Percentiles rank a stretch among this genome's conserved stretches.
These are phyloP conservation scores for Oxyura jamaicensis DNA, from an alignment of 2,113 vertebrate genomes.

Conservation along the genomic window DNA sequence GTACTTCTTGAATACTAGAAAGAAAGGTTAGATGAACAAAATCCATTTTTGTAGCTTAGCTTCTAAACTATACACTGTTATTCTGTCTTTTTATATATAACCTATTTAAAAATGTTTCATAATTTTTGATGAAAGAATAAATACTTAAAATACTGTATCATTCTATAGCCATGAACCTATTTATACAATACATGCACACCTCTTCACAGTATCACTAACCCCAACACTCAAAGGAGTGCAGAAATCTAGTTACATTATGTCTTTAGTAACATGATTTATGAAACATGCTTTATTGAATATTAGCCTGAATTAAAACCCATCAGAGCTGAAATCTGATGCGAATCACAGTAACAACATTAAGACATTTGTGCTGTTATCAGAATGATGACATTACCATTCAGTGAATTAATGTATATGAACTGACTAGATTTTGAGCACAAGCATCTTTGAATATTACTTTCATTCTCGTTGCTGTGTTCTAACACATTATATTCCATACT, in stretches of 20 bases:
- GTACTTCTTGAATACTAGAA: not conserved
- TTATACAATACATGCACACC: not conserved
- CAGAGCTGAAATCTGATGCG: not conserved
- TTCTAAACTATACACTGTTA: not conserved
- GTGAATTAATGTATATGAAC: not conserved
- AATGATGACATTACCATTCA: not conserved
- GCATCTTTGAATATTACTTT: not conserved
- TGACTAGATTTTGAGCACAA: not conserved
- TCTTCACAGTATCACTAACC: not conserved
- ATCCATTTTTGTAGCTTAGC: not conserved
- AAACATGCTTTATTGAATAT: not conserved
- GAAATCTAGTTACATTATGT: not conserved
- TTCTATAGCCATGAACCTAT: not conserved
- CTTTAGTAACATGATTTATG: not conserved
- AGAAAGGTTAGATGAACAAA: not conserved
- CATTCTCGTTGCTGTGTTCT: not conserved
- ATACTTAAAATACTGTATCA: not conserved
- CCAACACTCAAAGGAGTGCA: not conserved
- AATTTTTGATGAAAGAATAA: not conserved
- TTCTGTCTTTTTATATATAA: not conserved
- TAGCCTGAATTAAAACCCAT: not conserved
- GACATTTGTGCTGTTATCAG: not conserved
- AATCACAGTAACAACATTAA: not conserved
- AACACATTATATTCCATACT: not conserved
- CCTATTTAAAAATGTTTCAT: not conserved